Conservation (phyloP, 1,140 invertebrate species). For the Solenopsis fugax region DNA sequence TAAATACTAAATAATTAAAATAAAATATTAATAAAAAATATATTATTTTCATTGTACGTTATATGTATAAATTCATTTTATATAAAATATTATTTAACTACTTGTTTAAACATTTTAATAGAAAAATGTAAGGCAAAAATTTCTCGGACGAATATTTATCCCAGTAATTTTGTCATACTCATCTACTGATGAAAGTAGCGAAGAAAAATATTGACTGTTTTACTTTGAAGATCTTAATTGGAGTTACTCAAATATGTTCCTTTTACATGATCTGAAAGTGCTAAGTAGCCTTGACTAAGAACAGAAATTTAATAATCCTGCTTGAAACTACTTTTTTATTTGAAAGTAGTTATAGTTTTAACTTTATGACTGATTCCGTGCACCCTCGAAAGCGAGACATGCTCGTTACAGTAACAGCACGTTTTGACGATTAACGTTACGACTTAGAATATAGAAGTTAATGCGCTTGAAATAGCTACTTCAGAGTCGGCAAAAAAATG, state of each 20-base stretch:
- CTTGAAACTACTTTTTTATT: conserved; percentile 34
- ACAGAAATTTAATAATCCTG: conserved; percentile 12
- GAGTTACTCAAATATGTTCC: neutral
- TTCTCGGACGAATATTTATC: neutral
- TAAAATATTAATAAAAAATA: too few species aligned
- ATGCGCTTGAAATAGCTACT: neutral
- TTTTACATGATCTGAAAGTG: neutral
- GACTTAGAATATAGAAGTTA: neutral
- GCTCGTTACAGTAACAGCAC: conserved; percentile 47
- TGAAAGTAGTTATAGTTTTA: neutral
- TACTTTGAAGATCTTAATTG: conserved; percentile 20
- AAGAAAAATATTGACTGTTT: neutral
- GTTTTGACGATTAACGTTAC: conserved; percentile 61
- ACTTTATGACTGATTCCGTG: conserved; percentile 8
- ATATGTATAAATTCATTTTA: neutral
- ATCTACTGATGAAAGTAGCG: neutral
- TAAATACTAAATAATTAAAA: too few species aligned
- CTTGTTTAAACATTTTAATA: neutral
- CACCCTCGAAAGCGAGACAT: conserved; percentile 36
- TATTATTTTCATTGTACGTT: neutral
- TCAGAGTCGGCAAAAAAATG: neutral
- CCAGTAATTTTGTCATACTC: neutral
- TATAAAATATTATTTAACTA: neutral
- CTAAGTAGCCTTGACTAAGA: neutral
- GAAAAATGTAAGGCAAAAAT: neutral